These are phyloP conservation scores for Clarias magur DNA, from an alignment of 2,113 vertebrate species.

Conservation along the genomic window DNA sequence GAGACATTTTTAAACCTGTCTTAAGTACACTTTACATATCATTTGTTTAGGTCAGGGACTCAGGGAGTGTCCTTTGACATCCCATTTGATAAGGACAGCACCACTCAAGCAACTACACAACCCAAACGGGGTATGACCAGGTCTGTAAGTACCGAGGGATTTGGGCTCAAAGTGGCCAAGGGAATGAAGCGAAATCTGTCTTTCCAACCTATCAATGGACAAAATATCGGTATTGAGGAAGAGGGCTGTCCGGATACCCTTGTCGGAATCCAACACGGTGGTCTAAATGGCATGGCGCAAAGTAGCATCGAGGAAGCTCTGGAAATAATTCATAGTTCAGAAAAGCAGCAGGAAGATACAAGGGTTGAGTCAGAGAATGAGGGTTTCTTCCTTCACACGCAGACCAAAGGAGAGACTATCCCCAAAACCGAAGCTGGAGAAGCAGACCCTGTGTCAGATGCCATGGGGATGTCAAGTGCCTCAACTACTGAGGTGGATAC, in stretches of 20 bases:
- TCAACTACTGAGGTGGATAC: conserved; percentile 93
- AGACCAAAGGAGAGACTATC: conserved; percentile 70
- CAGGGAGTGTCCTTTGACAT: conserved; percentile 97
- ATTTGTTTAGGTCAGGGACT: conserved; percentile 80
- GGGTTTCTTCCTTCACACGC: conserved; percentile 92
- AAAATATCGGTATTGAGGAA: conserved; percentile 84
- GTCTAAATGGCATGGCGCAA: conserved; percentile 71
- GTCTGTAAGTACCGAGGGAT: conserved; percentile 91
- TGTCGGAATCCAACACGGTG: conserved; percentile 57
- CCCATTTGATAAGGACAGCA: conserved; percentile 88
- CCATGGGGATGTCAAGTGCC: conserved; percentile 79
- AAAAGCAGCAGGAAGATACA: conserved; percentile 67
- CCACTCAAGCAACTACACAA: conserved; percentile 61
- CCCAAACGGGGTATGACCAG: conserved; percentile 80
- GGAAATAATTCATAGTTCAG: conserved; percentile 87
- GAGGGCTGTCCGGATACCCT: conserved; percentile 73
- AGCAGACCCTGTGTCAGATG: conserved; percentile 76
- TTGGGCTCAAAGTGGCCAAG: conserved; percentile 77
- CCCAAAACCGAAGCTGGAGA: conserved; percentile 64
- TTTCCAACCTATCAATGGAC: conserved; percentile 87
- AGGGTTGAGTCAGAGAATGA: conserved; percentile 77
- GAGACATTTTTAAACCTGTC: neutral
- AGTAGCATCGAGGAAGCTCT: conserved; percentile 92
- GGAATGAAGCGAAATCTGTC: conserved; percentile 85
- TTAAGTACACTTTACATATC: neutral